Evolutionary conservation across 2,113 vertebrate species (phyloP), one percentile per base, ranked within the genome.

Genomic region (Pristiophorus japonicus): DNA sequence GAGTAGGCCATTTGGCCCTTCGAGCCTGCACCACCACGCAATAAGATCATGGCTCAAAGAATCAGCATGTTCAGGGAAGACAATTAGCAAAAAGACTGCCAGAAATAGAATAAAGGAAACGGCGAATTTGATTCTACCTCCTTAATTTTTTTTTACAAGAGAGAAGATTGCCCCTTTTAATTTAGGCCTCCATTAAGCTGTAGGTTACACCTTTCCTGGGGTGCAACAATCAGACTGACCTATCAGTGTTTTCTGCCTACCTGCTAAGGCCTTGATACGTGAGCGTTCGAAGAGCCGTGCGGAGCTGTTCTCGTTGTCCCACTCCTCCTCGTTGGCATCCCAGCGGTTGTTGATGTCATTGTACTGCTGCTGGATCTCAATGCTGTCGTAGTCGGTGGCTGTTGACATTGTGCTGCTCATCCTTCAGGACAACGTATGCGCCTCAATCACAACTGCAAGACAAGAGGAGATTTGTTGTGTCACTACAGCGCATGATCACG

Each of bases 261-360:
- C 98, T 98, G 98, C 98, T 24, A 99, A 97, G 20, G 98, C 98
- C 96, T 99, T 99, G 97, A 99, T 99, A 24, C 98, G 98, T 0
- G 98, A 99, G 95, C 98, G 98, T 96, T 99, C 98, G 6, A 99
- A 99, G 96, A 99, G 98, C 38, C 98, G 97, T 0, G 98, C 98
- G 0, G 98, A 99, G 97, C 98, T 99, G 98, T 98, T 99, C 97
- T 99, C 98, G 96, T 99, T 99, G 96, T 99, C 98, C 98, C 98
- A 99, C 96, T 99, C 98, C 0, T 98, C 97, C 96, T 99, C 98
- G 0, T 98, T 98, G 45, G 98, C 98, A 96, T 99, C 98, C 98
- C 98, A 99, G 96, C 98, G 98, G 97, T 99, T 99, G 97, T 99
- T 99, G 97, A 99, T 98, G 97, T 99, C 98, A 1, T 98, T 99